Conservation (phyloP, 2,113 vertebrate species). For the Danionella cerebrum region DNA sequence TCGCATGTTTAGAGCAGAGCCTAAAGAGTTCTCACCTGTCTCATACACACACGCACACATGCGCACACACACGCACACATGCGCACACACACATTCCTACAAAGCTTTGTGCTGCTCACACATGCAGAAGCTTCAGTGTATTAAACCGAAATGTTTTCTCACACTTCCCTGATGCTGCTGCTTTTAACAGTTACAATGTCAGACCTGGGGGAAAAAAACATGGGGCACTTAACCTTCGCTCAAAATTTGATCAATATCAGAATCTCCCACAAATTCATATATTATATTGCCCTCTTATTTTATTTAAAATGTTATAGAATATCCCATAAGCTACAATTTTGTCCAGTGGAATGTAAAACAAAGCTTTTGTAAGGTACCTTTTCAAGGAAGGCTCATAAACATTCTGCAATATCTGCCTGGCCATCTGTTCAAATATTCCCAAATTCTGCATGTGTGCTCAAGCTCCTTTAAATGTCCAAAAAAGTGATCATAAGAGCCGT, state of each 20-base stretch:
- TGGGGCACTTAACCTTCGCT: background rate
- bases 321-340: background rate
- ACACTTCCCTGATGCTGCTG: background rate
- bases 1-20: too few species aligned
- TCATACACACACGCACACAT: too few species aligned
- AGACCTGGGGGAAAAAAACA: background rate
- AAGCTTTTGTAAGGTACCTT: background rate
- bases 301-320: too few species aligned
- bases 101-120: background rate
- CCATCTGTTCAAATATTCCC: background rate
- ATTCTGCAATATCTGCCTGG: background rate
- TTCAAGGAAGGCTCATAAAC: background rate
- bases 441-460: background rate
- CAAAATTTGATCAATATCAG: too few species aligned
- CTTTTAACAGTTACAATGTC: background rate
- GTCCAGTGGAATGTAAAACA: background rate
- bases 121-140: background rate
- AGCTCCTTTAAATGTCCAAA: background rate
- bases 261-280: too few species aligned
- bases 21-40: too few species aligned
- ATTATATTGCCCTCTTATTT: too few species aligned
- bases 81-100: background rate
- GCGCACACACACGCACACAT: background rate
- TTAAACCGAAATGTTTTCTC: conserved; percentile 8
- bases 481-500: too few species aligned